Evolutionary conservation across 2,888 invertebrate species (phyloP).

Genomic region (Coleophora flavipennella): DNA sequence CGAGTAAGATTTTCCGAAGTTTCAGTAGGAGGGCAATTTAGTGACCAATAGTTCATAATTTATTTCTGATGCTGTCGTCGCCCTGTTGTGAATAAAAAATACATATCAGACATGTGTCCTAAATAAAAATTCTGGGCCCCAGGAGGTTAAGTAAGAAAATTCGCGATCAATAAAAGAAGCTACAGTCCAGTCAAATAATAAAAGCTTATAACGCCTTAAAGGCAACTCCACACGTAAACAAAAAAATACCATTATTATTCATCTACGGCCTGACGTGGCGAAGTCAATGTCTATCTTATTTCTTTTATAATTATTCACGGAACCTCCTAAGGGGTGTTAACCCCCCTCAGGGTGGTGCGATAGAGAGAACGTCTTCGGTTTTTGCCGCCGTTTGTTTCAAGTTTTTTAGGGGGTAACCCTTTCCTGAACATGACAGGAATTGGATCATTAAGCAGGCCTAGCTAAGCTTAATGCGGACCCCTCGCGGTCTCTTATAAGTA

Average conservation of each 20-base stretch:
- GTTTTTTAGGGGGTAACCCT: slow-evolving; percentile 72
- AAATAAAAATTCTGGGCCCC: too few species aligned
- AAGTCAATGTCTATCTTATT: slow-evolving; percentile 73
- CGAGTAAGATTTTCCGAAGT: too few species aligned
- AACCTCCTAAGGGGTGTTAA: slow-evolving; percentile 37
- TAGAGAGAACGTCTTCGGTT: slow-evolving; percentile 68
- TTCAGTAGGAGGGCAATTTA: too few species aligned
- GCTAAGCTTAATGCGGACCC: slow-evolving; percentile 59
- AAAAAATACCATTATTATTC: slow-evolving; percentile 65
- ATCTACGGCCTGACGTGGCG: slow-evolving; percentile 62
- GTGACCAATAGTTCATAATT: too few species aligned
- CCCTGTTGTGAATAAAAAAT: too few species aligned
- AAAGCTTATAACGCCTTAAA: slow-evolving; percentile 21
- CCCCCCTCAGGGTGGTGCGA: slow-evolving; percentile 35
- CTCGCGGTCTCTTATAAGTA: slow-evolving; percentile 23
- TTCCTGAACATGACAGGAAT: slow-evolving; percentile 73
- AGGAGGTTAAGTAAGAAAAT: too few species aligned
- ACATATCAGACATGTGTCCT: too few species aligned
- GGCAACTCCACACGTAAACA: slow-evolving; percentile 59
- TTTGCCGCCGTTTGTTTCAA: slow-evolving; percentile 72
- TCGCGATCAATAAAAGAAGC: too few species aligned
- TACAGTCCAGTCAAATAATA: too few species aligned
- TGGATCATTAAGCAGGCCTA: slow-evolving; percentile 71
- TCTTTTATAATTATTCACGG: slow-evolving; percentile 72
- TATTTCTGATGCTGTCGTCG: too few species aligned